Evolutionary conservation across 2,113 vertebrate species (phyloP).

Genomic region (Cyanoramphus novaezelandiae): DNA sequence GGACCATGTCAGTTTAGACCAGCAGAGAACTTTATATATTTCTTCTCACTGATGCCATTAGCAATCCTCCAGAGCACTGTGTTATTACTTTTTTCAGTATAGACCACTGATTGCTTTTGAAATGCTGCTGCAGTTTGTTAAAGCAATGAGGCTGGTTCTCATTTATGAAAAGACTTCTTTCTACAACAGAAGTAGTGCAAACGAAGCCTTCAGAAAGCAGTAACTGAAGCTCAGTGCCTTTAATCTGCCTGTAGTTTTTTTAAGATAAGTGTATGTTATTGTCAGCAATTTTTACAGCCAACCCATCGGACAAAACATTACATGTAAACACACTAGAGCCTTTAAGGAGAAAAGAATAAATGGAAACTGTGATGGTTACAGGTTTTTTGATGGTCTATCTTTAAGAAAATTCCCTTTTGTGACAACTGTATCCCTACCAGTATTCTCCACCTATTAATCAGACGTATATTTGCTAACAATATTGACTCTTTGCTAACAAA

Average conservation of each 20-base stretch:
- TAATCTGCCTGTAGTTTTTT: neutral
- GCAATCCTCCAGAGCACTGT: neutral
- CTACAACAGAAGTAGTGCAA: neutral
- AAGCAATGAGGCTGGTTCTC: neutral
- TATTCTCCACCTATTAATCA: neutral
- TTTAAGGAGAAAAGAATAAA: neutral
- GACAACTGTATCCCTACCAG: neutral
- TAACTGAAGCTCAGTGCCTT: neutral
- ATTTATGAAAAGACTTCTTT: neutral
- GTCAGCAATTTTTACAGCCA: neutral
- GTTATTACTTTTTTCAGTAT: neutral
- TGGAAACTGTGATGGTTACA: neutral
- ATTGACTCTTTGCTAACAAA: neutral
- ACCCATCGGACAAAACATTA: neutral
- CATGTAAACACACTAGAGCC: neutral
- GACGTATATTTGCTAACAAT: neutral
- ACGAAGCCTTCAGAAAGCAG: neutral
- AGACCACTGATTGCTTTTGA: neutral
- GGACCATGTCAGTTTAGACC: neutral
- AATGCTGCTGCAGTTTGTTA: neutral
- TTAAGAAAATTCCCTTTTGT: neutral
- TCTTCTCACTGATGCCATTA: neutral
- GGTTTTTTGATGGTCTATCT: neutral
- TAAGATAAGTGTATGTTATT: neutral
- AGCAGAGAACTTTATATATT: neutral